Percentiles rank a stretch among this genome's conserved stretches.
phyloP scores from a whole-genome alignment of 2,888 invertebrate species.

The Patella caerulea region DNA sequence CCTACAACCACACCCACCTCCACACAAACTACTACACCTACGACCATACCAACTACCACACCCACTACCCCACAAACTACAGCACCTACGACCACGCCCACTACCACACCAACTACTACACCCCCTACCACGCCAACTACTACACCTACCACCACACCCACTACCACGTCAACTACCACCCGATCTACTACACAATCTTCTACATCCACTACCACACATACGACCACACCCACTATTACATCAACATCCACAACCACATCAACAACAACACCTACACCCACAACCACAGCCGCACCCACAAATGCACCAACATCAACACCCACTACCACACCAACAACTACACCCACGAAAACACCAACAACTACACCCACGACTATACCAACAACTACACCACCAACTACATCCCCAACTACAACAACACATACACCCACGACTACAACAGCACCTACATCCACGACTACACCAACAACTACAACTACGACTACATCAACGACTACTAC shows the following conservation, averaged over 20 bases:
- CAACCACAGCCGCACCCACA: neutral
- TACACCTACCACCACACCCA: neutral
- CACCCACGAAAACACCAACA: neutral
- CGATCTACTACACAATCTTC: neutral
- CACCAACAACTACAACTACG: neutral
- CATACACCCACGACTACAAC: neutral
- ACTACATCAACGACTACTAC: neutral
- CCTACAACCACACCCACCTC: neutral
- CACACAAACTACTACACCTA: neutral
- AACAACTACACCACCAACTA: neutral
- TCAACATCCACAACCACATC: neutral
- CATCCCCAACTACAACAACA: neutral
- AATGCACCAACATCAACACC: neutral
- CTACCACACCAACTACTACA: neutral
- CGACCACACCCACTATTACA: neutral
- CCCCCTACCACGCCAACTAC: conserved; percentile 11
- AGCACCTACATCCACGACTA: neutral
- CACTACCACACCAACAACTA: neutral
- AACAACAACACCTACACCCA: neutral
- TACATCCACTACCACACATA: neutral
- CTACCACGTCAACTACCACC: neutral
- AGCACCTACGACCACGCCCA: neutral
- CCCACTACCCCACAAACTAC: neutral
- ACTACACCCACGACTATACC: neutral
- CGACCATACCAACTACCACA: neutral